Evolutionary conservation across 2,888 invertebrate species (phyloP), one percentile per base, ranked within the genome.

Genomic region (Lepidocyrtoides sp.): DNA sequence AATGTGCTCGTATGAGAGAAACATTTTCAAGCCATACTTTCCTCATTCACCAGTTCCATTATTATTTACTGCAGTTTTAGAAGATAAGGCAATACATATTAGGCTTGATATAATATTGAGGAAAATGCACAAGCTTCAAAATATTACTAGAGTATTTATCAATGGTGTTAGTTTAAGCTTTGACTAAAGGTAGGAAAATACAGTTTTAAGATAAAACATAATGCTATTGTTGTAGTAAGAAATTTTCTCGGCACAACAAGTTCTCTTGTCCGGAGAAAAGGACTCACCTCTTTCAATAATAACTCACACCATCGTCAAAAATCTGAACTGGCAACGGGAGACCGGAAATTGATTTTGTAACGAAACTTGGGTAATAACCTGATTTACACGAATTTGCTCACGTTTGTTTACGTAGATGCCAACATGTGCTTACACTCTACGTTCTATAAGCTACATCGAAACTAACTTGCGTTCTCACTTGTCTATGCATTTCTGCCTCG

Each of bases 191-290:
- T n/a, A n/a, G n/a, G n/a, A n/a, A 41, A 41, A 41, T 10, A 41
- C 41, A 10, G 41, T 41, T 14, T 14, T 51, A 51, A 2, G 14
- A 51, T n/a, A 51, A 54, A 20, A n/a, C 20, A 54, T 54, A 20
- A 54, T n/a, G 4, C 20, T 20, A 17, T 17, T n/a, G 20, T 54
- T 10, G 20, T 32, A 66, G 32, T 66, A 10, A 12, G 32, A 29
- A 66, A 66, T 32, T 66, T 29, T 66, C 66, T 66, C 32, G 66
- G 66, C 32, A 29, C 8, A 20, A 69, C 36, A 26, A 20, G 69
- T 41, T 36, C 41, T 36, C 20, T 69, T 41, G 69, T 69, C 85
- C 75, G 85, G 85, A 85, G 75, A 85, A 85, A 75, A 57, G n/a
- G 57, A 29, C 69, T 69, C 20, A 41, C 69, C 41, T n/a, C 2